These are phyloP conservation scores for Tamandua tetradactyla DNA, from an alignment of 2,797 vertebrate genomes.

Conservation along the genomic window DNA sequence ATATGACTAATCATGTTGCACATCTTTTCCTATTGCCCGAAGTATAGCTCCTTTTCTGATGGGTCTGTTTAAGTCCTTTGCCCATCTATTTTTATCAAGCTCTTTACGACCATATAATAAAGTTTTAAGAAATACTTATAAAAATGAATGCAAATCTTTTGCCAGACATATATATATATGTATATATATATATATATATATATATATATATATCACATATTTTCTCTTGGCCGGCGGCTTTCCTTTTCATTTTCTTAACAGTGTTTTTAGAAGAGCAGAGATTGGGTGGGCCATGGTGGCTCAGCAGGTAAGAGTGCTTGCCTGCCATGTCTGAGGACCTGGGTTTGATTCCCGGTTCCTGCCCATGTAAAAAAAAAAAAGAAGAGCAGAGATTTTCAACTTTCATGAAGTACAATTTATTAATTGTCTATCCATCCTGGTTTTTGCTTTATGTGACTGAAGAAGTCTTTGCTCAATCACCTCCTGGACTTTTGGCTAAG, in stretches of 20 bases:
- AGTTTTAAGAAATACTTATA: slow-evolving; percentile 1
- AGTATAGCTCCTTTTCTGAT: slow-evolving; percentile 3
- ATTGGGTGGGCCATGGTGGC: too few species aligned
- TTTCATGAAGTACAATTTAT: background rate
- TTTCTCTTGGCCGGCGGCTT: background rate
- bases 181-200: background rate
- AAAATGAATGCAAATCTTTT: background rate
- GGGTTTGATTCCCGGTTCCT: too few species aligned
- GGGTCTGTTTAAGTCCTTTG: background rate
- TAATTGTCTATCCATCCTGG: background rate
- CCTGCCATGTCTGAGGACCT: too few species aligned
- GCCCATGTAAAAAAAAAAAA: too few species aligned
- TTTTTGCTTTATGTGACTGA: background rate
- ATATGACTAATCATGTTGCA: background rate
- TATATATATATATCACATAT: background rate
- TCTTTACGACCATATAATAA: background rate
- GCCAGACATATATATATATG: background rate
- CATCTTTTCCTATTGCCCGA: background rate
- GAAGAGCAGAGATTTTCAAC: background rate
- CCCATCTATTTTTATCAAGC: slow-evolving; percentile 23
- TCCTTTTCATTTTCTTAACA: background rate
- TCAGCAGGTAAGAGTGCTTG: too few species aligned
- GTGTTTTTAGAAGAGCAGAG: slow-evolving; percentile 7
- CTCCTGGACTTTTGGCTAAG: too few species aligned
- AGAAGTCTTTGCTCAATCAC: too few species aligned